Conservation (phyloP, 1,140 invertebrate species). For the Mactra quadrangularis region DNA sequence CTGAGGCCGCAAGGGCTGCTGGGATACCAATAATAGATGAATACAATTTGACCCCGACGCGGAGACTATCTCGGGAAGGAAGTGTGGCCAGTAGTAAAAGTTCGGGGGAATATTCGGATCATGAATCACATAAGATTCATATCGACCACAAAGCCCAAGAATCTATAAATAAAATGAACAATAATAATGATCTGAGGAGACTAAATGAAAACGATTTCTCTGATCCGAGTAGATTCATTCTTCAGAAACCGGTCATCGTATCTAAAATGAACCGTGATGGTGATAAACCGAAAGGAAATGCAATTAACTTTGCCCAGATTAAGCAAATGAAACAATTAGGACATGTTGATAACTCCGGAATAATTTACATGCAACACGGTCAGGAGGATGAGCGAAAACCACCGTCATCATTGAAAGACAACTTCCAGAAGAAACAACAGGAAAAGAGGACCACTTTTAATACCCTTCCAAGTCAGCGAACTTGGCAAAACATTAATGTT, state of each 20-base stretch:
- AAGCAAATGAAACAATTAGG: slow-evolving; percentile 74
- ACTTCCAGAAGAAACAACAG: slow-evolving; percentile 55
- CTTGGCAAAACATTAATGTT: slow-evolving; percentile 88
- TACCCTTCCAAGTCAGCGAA: slow-evolving; percentile 90
- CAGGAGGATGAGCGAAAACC: slow-evolving; percentile 58
- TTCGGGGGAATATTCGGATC: slow-evolving; percentile 81
- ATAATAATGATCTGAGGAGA: slow-evolving; percentile 15
- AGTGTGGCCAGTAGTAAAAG: slow-evolving; percentile 77
- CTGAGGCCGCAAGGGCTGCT: slow-evolving; percentile 72
- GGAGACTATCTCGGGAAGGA: slow-evolving; percentile 73
- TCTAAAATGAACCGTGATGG: neutral
- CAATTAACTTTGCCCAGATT: slow-evolving; percentile 80
- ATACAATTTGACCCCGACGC: slow-evolving; percentile 10
- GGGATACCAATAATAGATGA: slow-evolving; percentile 78
- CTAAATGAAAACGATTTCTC: neutral
- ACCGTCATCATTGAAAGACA: slow-evolving; percentile 59
- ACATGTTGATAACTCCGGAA: slow-evolving; percentile 74
- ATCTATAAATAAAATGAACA: slow-evolving; percentile 39
- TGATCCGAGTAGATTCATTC: slow-evolving; percentile 38
- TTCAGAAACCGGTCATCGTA: slow-evolving; percentile 51
- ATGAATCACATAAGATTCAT: slow-evolving; percentile 82
- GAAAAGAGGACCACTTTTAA: slow-evolving; percentile 89
- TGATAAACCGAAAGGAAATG: slow-evolving; percentile 37
- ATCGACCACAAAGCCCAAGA: slow-evolving; percentile 78
- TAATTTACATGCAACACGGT: slow-evolving; percentile 80